Conservation (phyloP, 2,113 vertebrate species). For the Calyptommatus sinebrachiatus region DNA sequence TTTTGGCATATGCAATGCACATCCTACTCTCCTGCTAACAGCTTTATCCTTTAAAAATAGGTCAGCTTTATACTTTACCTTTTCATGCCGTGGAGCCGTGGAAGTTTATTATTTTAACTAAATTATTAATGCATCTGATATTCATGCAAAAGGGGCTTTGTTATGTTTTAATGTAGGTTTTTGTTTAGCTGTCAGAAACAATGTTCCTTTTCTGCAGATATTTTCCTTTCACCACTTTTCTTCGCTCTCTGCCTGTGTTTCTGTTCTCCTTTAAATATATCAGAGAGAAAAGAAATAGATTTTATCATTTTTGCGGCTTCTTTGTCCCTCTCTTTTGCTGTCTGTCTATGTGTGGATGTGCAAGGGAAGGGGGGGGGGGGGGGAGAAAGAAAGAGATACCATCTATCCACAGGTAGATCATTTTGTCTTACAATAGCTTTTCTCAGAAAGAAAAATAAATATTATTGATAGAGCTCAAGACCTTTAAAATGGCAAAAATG, state of each 20-base stretch:
- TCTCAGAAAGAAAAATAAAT: neutral
- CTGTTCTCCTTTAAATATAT: neutral
- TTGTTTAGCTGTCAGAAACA: constrained; percentile 36
- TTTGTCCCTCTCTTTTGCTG: neutral
- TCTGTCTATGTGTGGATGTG: neutral
- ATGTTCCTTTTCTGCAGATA: constrained; percentile 13
- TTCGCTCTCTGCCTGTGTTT: neutral
- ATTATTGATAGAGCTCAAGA: constrained; percentile 40
- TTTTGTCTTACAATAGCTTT: constrained; percentile 40
- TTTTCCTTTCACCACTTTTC: constrained; percentile 28
- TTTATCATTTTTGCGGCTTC: neutral
- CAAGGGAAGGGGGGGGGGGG: neutral
- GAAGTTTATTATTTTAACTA: constrained; percentile 18
- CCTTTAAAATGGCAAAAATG: constrained; percentile 57
- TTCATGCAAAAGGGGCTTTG: constrained; percentile 17
- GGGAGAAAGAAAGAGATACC: neutral
- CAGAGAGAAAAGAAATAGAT: constrained; percentile 6
- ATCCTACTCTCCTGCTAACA: constrained; percentile 10
- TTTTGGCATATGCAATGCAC: constrained; percentile 13
- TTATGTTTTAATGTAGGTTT: constrained; percentile 21
- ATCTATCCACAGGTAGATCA: neutral
- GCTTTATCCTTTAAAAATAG: constrained; percentile 29
- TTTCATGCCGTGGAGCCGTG: neutral
- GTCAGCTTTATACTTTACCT: constrained; percentile 31
- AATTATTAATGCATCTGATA: constrained; percentile 38